Percentiles rank a stretch among this genome's conserved stretches.
These are phyloP conservation scores for Homalodisca vitripennis DNA, from an alignment of 1,140 invertebrate species.

Conservation along the genomic window DNA sequence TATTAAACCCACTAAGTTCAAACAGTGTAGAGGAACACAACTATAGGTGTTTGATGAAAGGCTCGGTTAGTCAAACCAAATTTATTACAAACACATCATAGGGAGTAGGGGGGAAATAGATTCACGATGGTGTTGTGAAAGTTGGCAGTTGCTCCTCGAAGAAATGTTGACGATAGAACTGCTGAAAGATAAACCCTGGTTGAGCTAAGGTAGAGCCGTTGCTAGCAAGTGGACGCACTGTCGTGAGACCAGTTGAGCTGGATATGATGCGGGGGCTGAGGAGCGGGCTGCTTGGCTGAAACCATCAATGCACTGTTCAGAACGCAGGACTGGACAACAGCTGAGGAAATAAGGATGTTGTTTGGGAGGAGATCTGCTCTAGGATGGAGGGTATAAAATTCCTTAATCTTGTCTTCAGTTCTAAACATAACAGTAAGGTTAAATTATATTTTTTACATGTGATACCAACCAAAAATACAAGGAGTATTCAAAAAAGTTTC, in stretches of 20 bases:
- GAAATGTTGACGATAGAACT: not conserved
- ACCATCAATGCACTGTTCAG: not conserved
- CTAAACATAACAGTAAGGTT: too few relatives aligned
- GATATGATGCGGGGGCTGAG: not conserved
- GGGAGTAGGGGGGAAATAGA: not conserved
- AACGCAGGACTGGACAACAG: not conserved
- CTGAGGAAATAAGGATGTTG: not conserved
- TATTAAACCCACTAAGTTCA: too few relatives aligned
- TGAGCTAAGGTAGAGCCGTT: not conserved
- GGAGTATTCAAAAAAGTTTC: too few relatives aligned
- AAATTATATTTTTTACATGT: not conserved
- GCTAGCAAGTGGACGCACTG: slow-evolving; percentile 7
- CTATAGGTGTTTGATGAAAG: too few relatives aligned
- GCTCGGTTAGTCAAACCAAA: not conserved
- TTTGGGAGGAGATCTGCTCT: too few relatives aligned
- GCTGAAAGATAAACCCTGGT: not conserved
- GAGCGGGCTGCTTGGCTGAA: not conserved
- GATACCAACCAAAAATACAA: not conserved
- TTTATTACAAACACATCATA: not conserved
- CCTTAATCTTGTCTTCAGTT: too few relatives aligned
- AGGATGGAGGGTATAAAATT: too few relatives aligned
- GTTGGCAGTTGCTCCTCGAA: not conserved
- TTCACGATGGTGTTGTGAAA: not conserved
- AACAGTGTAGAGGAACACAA: too few relatives aligned
- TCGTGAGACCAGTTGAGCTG: not conserved